These are phyloP conservation scores for Spea multiplicata DNA, from an alignment of 2,113 vertebrate genomes.

Conservation along the genomic window DNA sequence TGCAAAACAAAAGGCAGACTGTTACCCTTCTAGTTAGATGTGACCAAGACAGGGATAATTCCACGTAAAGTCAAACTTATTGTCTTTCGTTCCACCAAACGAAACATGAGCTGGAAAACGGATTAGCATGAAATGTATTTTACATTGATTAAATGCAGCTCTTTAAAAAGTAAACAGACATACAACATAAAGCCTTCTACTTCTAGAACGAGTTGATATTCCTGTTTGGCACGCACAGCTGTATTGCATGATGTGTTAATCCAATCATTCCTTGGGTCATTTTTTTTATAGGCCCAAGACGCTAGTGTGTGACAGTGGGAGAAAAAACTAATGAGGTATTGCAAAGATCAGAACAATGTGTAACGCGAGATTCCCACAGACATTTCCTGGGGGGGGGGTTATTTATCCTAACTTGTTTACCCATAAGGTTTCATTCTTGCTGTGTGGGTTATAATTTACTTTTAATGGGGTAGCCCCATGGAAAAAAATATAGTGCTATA, in stretches of 20 bases:
- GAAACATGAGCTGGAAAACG: too few relatives aligned
- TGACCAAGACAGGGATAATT: too few relatives aligned
- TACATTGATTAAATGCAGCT: too few relatives aligned
- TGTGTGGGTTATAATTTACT: not conserved
- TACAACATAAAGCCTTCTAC: not conserved
- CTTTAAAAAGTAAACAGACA: too few relatives aligned
- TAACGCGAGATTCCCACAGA: constrained; percentile 10
- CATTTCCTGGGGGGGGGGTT: constrained; percentile 17
- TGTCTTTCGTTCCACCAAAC: too few relatives aligned
- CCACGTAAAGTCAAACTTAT: too few relatives aligned
- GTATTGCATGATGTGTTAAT: not conserved
- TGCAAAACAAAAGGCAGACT: too few relatives aligned
- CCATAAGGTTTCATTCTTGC: not conserved
- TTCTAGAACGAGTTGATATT: not conserved
- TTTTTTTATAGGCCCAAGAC: not conserved
- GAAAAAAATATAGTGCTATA: too few relatives aligned
- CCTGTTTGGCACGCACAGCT: not conserved
- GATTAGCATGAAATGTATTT: too few relatives aligned
- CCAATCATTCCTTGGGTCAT: not conserved
- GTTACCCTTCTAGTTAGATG: too few relatives aligned
- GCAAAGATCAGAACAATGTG: not conserved
- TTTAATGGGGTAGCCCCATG: too few relatives aligned
- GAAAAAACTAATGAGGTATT: constrained; percentile 17
- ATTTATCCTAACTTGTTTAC: constrained; percentile 21
- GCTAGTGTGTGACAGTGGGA: constrained; percentile 20